A percentile compares a stretch with the other conserved stretches of the same genome.
phyloP scores from a whole-genome alignment of 2,888 invertebrate species.

The Litoditis marina region DNA sequence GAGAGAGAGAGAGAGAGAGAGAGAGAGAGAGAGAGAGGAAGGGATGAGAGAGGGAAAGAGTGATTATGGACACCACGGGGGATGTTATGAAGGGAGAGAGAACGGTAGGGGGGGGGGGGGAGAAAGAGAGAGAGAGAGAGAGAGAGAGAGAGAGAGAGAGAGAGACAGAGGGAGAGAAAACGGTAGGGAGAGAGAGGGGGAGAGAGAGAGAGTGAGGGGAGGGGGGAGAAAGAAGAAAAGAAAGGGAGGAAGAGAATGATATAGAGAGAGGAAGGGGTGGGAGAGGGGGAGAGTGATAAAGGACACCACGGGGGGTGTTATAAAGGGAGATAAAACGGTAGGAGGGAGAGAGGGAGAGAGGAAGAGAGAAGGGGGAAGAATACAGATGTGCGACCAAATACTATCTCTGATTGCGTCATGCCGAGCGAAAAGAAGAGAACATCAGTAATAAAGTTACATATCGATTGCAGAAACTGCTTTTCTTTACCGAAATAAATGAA shows the following conservation, averaged over 20 bases:
- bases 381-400: too few relatives aligned
- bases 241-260: too few relatives aligned
- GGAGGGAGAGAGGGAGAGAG: too few relatives aligned
- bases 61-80: too few relatives aligned
- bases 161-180: background rate
- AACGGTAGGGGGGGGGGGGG: conserved; percentile 22
- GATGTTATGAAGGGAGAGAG: conserved; percentile 34
- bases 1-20: background rate
- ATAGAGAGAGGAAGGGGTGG: background rate
- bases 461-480: too few relatives aligned
- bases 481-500: background rate
- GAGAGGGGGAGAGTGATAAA: conserved; percentile 48
- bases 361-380: background rate
- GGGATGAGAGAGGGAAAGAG: background rate
- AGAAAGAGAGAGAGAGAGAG: background rate
- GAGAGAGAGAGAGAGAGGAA: background rate
- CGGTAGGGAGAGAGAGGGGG: too few relatives aligned
- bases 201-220: too few relatives aligned
- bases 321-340: conserved; percentile 24
- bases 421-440: too few relatives aligned
- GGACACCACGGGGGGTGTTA: conserved; percentile 60
- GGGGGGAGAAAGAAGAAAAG: too few relatives aligned
- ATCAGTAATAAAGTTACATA: too few relatives aligned
- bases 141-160: background rate
- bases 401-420: too few relatives aligned